Conservation (phyloP, 2,113 vertebrate genomes). For the Heteronetta atricapilla region DNA sequence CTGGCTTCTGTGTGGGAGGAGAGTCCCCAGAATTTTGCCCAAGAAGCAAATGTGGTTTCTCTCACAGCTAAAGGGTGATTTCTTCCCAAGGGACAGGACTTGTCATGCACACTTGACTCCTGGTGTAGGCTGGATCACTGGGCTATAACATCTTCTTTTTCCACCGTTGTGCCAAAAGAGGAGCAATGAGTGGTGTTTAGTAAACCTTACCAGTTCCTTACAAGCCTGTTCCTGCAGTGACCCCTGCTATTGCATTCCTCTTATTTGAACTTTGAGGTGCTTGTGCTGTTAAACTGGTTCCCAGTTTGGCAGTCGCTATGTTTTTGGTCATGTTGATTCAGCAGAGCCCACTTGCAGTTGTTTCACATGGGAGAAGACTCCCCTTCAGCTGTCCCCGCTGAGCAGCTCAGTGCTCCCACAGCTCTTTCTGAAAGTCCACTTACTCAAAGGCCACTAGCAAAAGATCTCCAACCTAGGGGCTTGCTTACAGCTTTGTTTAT, state of each 20-base stretch:
- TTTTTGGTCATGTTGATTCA: not conserved
- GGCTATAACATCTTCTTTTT: conserved; percentile 50
- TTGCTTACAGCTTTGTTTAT: not conserved
- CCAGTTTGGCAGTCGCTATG: not conserved
- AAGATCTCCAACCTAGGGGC: not conserved
- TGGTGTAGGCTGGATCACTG: conserved; percentile 46
- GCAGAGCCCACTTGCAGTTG: not conserved
- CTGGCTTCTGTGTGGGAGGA: not conserved
- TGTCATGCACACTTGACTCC: conserved; percentile 50
- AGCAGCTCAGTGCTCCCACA: not conserved
- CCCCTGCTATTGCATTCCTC: conserved; percentile 49
- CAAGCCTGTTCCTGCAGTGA: conserved; percentile 65
- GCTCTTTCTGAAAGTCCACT: not conserved
- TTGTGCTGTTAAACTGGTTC: conserved; percentile 40
- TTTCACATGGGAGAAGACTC: not conserved
- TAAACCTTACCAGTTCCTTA: conserved; percentile 40
- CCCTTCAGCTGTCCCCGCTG: not conserved
- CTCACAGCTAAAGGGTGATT: conserved; percentile 32
- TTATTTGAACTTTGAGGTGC: conserved; percentile 31
- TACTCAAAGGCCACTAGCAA: not conserved
- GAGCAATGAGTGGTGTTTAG: conserved; percentile 55
- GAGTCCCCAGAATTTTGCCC: not conserved
- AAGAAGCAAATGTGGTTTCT: conserved; percentile 45
- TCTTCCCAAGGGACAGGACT: conserved; percentile 50
- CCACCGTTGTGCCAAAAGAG: conserved; percentile 42